Evolutionary conservation across 2,888 invertebrate species (phyloP).

Genomic region (Nemotelus pantherinus): DNA sequence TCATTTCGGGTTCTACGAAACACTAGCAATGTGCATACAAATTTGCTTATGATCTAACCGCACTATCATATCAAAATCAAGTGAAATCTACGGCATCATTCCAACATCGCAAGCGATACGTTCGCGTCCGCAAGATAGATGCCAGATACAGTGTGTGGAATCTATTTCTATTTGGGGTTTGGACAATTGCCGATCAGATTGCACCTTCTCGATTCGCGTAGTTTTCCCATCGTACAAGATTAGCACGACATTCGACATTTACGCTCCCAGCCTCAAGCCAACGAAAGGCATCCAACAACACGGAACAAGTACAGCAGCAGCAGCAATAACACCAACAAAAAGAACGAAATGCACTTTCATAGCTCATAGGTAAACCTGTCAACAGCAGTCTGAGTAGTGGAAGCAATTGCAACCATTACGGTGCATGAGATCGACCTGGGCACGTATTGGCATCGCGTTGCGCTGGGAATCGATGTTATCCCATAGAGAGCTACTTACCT

Average conservation of each 20-base stretch:
- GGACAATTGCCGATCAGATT: slow-evolving; percentile 44
- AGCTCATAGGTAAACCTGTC: slow-evolving; percentile 38
- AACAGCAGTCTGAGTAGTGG: slow-evolving; percentile 24
- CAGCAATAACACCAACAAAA: neutral
- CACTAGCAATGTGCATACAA: too few relatives aligned
- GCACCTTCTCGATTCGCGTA: slow-evolving; percentile 32
- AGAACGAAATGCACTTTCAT: slow-evolving; percentile 32
- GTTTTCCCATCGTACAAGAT: slow-evolving; percentile 36
- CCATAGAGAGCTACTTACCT: slow-evolving; percentile 26
- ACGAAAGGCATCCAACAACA: neutral
- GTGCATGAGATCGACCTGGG: neutral
- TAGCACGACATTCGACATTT: slow-evolving; percentile 44
- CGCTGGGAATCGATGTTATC: slow-evolving; percentile 41
- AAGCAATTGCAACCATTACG: slow-evolving; percentile 32
- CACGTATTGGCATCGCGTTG: slow-evolving; percentile 3
- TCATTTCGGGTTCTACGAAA: too few relatives aligned
- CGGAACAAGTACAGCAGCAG: neutral
- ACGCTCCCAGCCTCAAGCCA: slow-evolving; percentile 17
- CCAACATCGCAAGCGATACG: neutral
- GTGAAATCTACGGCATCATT: slow-evolving; percentile 8
- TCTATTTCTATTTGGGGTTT: slow-evolving; percentile 40
- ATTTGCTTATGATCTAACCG: neutral
- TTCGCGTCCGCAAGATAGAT: slow-evolving; percentile 1
- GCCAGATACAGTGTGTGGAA: neutral
- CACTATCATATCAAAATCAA: slow-evolving; percentile 6